Base-by-base conservation (phyloP, 30 jellyfish, hydroid and myxozoan species). In the Chrysaora quinquecirrha region DNA sequence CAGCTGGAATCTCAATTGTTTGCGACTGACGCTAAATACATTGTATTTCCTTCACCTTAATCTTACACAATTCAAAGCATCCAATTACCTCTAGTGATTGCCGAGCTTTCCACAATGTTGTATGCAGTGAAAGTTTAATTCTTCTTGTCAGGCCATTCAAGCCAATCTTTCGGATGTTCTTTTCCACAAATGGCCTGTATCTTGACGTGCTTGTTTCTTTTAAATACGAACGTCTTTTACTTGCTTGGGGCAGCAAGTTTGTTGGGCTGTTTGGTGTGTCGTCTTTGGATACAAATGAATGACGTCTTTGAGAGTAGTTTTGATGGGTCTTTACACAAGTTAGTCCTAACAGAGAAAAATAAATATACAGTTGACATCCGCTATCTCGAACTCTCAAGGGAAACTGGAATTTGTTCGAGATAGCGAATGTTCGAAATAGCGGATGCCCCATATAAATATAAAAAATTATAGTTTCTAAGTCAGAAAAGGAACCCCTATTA, bases 181-280 rank as follows among this genome's bases (percentile, higher is more conserved):
- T 81, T 75, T 93, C 98, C 30, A 93, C 98, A 86, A 93, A 93
- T 50, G 87, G 35, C 48, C 98, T 83, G 71, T 86, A 93, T 49
- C 98, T 68, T 22, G 98, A 93, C 48, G 98, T 93, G 34, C 90
- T 80, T 35, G 98, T 86, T 56, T 79, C 88, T 64, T 75, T 82
- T 30, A 80, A 21, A 11, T 67, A 84, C 3, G 97, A 76, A 27
- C 79, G 54, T 34, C 90, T 43, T 25, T 70, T 68, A 25, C 80
- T 81, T 19, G 65, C 22, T 20, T 66, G 96, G 7, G 38, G 74
- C 11, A 19, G 23, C 47, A 70, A 31, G 33, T 48, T 48, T 2
- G 89, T 75, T 2, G 48, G 73, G 16, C 65, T 31, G 34, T 70
- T 19, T 3, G 80, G 52, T 1, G 31, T 34, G 27, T 75, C 83